Conservation (phyloP, 2,888 invertebrate species). For the Belgica antarctica region DNA sequence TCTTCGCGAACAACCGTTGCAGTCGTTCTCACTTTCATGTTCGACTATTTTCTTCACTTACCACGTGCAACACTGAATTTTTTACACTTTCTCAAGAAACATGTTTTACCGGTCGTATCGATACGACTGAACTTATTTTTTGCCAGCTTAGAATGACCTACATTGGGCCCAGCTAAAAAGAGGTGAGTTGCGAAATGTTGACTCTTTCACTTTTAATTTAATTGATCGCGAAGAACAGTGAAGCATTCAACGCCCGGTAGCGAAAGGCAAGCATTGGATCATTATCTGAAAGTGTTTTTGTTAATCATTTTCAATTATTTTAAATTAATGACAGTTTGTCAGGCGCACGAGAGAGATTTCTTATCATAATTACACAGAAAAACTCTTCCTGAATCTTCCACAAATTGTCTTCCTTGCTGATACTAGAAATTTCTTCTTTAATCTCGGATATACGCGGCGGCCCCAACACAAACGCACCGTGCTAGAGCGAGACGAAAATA, state of each 20-base stretch:
- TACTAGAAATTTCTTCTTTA: constrained; percentile 30
- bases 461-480: neutral
- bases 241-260: no score
- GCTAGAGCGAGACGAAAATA: constrained; percentile 27
- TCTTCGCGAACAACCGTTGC: no score
- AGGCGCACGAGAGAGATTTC: no score
- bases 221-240: no score
- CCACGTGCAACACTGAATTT: no score
- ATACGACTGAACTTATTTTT: neutral
- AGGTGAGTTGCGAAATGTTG: neutral
- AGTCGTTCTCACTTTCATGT: no score
- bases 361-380: no score
- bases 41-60: no score
- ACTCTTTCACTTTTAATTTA: neutral
- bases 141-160: constrained; percentile 2
- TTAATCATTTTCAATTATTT: neutral
- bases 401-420: neutral
- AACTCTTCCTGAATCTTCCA: neutral
- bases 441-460: neutral
- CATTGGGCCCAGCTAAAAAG: neutral
- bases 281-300: neutral
- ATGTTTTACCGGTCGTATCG: neutral
- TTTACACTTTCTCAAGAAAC: neutral
- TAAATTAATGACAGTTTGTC: neutral
- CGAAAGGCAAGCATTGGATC: no score